phyloP scores from a whole-genome alignment of 2,797 vertebrate genomes.

The Mionectes olivaceus region DNA sequence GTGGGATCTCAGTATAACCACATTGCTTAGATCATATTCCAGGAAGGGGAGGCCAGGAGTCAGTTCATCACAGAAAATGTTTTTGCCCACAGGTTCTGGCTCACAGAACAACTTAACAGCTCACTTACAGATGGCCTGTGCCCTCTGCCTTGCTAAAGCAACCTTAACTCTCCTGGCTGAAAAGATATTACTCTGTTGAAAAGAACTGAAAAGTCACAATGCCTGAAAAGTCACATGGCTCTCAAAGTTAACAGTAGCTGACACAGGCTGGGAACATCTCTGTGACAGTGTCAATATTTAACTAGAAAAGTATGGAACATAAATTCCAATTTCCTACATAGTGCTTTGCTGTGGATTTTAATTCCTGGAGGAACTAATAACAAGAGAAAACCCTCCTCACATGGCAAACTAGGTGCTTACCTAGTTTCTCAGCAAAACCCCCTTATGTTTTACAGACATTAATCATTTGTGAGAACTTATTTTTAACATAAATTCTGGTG shows the following conservation, averaged over 20 bases:
- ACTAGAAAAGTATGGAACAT: not conserved
- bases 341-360: not conserved
- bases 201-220: not conserved
- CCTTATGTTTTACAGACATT: not conserved
- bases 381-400: not conserved
- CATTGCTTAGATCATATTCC: fast-evolving
- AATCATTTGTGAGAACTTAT: not conserved
- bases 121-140: not conserved
- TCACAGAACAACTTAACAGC: not conserved
- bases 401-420: not conserved
- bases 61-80: not conserved
- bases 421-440: not conserved
- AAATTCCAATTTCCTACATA: not conserved
- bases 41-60: not conserved
- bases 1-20: not conserved
- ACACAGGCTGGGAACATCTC: not conserved
- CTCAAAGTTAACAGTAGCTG: not conserved
- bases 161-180: not conserved
- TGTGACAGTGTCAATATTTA: not conserved
- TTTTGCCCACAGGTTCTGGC: not conserved
- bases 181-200: not conserved
- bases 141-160: not conserved
- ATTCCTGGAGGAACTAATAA: not conserved
- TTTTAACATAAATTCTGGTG: conserved; percentile 10
- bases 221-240: not conserved